Evolutionary conservation across 2,888 invertebrate species (phyloP).

Genomic region (Torymus auratus): DNA sequence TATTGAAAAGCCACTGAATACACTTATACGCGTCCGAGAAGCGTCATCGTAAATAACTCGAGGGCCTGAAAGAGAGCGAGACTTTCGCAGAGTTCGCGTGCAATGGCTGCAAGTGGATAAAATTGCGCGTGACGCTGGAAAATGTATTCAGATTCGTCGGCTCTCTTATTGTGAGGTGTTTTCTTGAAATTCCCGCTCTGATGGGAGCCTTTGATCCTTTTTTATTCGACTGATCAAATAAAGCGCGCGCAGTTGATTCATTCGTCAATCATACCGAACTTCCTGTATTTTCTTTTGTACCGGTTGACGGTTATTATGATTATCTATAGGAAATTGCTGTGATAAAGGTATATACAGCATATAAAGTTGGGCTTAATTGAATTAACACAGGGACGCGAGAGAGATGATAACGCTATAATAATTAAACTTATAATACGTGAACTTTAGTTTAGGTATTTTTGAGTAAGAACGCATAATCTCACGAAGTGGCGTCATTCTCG

Average conservation of each 20-base stretch:
- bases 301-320: no score
- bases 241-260: no score
- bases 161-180: background rate
- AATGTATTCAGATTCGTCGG: slow-evolving; percentile 6
- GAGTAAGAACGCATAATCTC: slow-evolving; percentile 1
- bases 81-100: background rate
- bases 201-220: no score
- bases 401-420: no score
- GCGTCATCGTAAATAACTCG: slow-evolving; percentile 37
- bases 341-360: no score
- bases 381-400: no score
- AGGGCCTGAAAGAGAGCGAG: slow-evolving; percentile 19
- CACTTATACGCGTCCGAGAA: background rate
- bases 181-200: background rate
- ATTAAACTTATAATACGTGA: no score
- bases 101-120: background rate
- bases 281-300: no score
- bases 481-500: background rate
- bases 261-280: no score
- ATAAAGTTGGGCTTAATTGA: no score
- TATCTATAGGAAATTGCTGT: no score
- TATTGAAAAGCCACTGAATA: slow-evolving; percentile 41
- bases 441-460: background rate
- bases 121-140: slow-evolving; percentile 15
- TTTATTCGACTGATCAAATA: no score